Base-by-base conservation (phyloP, 2,113 vertebrate genomes). In the Zosterops lateralis region DNA sequence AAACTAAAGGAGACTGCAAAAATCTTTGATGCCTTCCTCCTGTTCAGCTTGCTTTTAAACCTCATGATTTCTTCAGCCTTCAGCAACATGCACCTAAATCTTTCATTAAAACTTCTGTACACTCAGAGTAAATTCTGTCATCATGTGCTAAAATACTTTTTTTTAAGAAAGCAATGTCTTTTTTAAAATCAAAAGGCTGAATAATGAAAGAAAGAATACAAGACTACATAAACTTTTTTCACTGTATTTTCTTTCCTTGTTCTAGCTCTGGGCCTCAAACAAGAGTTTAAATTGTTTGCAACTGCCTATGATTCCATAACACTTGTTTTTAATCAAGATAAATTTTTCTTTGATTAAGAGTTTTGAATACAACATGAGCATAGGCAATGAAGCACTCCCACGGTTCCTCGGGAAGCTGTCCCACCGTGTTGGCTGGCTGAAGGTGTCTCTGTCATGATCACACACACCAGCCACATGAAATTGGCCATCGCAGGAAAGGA, bases 241-340 rank as follows among this genome's bases (percentile, higher is more conserved):
- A 74, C 26, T 84, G 47, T 75, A 84, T 94, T 92, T 95, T 94
- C 93, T 93, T 84, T 67, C 44, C 96, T 96, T 87, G 65, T 95
- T 96, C 72, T 62, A 75, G 7, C 82, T 87, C 36, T 76, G 70
- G 72, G 65, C 82, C 87, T 92, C 75, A 90, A 91, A 96, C 22
- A 91, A 88, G 86, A 85, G 56, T 86, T 92, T 95, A 66, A 85
- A 79, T 73, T 62, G 8, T 93, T 92, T 72, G 64, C 78, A 96
- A 92, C 90, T 83, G 74, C 81, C 86, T 94, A 54, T 77, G 74
- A 95, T 84, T 86, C 79, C 56, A 44, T 15, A 96, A 87, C 96
- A 97, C 89, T 97, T 97, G 97, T 73, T 97, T 98, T 96, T 90
- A 97, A 97, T 97, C 88, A 96, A 57, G 60, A 91, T 53, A 84